phyloP scores from a whole-genome alignment of 2,113 vertebrate genomes.

The Mus pahari region DNA sequence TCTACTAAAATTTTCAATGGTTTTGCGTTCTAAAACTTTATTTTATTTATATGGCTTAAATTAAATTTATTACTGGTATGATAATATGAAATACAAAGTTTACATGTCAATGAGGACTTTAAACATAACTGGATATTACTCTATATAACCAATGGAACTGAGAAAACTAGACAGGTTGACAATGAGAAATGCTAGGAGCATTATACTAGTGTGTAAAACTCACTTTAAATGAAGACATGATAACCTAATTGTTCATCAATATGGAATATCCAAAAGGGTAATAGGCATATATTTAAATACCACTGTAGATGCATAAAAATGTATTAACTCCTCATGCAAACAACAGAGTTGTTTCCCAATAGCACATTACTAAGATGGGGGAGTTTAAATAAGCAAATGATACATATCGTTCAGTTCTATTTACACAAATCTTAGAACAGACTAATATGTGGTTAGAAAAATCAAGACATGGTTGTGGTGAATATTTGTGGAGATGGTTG shows the following conservation, averaged over 20 bases:
- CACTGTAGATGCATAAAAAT: not conserved
- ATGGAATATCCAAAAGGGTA: not conserved
- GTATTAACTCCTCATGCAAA: not conserved
- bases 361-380: not conserved
- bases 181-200: not conserved
- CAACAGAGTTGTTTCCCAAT: not conserved
- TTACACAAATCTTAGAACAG: conserved; percentile 1
- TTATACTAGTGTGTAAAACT: not conserved
- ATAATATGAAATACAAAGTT: not conserved
- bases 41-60: not conserved
- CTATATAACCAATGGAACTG: not conserved
- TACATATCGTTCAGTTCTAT: not conserved
- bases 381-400: not conserved
- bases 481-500: not conserved
- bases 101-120: not conserved
- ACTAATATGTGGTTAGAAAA: not conserved
- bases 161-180: not conserved
- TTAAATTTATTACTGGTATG: not conserved
- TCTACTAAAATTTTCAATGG: not conserved
- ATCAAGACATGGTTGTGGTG: not conserved
- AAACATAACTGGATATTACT: not conserved
- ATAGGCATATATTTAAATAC: not conserved
- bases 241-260: not conserved
- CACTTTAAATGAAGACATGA: not conserved
- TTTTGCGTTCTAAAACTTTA: not conserved